Evolutionary conservation across 1,140 invertebrate species (phyloP).

Genomic region (Apis cerana): DNA sequence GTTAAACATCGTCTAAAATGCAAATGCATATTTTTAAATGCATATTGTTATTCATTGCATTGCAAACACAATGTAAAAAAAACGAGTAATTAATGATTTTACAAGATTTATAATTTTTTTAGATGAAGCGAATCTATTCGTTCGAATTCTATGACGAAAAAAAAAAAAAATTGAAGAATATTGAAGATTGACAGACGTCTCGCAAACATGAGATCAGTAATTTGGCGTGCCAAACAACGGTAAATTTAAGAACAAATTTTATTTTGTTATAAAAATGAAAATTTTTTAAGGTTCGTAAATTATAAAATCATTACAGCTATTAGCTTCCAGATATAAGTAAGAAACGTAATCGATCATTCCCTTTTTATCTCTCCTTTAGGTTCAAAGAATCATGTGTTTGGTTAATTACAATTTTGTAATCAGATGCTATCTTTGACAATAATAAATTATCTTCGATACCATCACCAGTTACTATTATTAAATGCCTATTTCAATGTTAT

Average conservation of each 20-base stretch:
- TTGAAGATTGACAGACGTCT: background rate
- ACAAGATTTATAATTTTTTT: too few relatives aligned
- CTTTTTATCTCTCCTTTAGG: background rate
- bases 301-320: background rate
- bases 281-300: slow-evolving; percentile 1
- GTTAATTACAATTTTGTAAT: slow-evolving; percentile 8
- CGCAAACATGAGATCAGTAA: slow-evolving; percentile 29
- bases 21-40: background rate
- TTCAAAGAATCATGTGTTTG: slow-evolving; percentile 31
- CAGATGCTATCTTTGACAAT: background rate
- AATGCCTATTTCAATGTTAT: background rate
- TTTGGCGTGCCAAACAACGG: slow-evolving; percentile 25
- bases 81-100: background rate
- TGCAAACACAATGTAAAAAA: background rate
- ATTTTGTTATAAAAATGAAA: slow-evolving; percentile 35
- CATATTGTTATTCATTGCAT: background rate
- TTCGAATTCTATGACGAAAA: background rate
- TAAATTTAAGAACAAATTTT: slow-evolving; percentile 5
- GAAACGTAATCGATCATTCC: background rate
- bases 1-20: background rate
- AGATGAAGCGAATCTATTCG: background rate
- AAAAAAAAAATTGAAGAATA: slow-evolving; percentile 33
- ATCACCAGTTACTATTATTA: background rate
- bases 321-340: too few relatives aligned
- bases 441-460: background rate